Conservation (phyloP, 2,888 invertebrate genomes). For the Heliconius erato region DNA sequence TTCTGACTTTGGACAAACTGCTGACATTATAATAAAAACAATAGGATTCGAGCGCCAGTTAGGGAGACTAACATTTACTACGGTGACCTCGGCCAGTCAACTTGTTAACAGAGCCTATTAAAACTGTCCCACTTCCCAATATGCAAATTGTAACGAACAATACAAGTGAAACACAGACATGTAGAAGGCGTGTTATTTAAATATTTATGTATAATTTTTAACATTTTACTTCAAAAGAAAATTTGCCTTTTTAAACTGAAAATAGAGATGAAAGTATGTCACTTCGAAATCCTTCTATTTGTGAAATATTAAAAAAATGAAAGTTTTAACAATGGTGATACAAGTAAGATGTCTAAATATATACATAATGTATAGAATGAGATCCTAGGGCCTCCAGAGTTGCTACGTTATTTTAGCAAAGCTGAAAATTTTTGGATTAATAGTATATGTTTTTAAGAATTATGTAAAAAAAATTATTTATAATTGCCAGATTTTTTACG, state of each 20-base stretch:
- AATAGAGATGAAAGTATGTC: conserved; percentile 3
- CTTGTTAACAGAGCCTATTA: conserved; percentile 67
- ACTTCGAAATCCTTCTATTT: conserved; percentile 7
- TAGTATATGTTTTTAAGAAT: too few species aligned
- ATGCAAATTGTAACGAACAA: conserved; percentile 80
- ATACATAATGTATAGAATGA: neutral
- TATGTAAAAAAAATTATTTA: too few species aligned
- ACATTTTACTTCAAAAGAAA: neutral
- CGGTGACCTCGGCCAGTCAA: conserved; percentile 59
- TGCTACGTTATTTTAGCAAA: too few species aligned
- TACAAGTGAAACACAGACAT: conserved; percentile 69
- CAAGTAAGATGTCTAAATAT: neutral
- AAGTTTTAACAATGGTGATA: neutral
- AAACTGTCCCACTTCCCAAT: conserved; percentile 80
- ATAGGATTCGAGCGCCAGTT: conserved; percentile 46
- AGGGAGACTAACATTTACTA: conserved; percentile 42
- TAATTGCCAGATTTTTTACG: too few species aligned
- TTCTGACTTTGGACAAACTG: conserved; percentile 49
- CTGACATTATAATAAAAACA: conserved; percentile 48
- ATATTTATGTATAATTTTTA: conserved; percentile 58
- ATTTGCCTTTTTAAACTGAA: conserved; percentile 1
- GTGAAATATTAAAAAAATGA: neutral
- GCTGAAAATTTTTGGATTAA: too few species aligned
- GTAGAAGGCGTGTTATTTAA: conserved; percentile 53
- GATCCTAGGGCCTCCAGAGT: too few species aligned